Conservation (phyloP, 53 echinoderm and acorn worm genomes). For the Paracentrotus lividus region DNA sequence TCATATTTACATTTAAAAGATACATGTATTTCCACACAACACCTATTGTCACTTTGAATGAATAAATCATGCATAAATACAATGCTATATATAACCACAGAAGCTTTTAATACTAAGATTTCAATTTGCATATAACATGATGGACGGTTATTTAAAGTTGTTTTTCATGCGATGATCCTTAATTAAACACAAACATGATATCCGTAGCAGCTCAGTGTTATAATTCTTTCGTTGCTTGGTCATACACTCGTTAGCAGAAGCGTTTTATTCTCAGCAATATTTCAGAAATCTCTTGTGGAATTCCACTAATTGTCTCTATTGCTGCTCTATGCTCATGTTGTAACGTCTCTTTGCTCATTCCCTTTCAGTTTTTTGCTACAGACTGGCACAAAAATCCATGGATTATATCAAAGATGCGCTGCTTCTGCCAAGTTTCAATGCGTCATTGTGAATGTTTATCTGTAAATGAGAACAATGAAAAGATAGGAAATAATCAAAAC, state of each 20-base stretch:
- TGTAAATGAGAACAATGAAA: neutral
- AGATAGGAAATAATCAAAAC: neutral
- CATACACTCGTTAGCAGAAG: neutral
- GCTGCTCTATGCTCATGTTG: neutral
- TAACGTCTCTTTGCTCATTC: neutral
- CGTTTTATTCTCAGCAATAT: neutral
- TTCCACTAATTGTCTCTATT: neutral
- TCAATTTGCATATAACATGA: slow-evolving; percentile 13
- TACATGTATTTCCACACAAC: too few relatives aligned
- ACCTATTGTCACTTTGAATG: neutral
- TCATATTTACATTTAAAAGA: neutral
- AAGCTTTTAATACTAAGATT: neutral
- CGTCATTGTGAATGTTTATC: neutral
- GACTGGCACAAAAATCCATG: neutral
- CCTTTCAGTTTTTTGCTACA: neutral
- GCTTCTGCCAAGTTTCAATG: neutral
- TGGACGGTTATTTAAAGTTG: neutral
- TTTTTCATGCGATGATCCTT: neutral
- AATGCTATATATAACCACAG: neutral
- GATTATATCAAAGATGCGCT: neutral
- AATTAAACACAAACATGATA: neutral
- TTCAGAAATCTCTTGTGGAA: neutral
- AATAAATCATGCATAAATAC: slow-evolving; percentile 32
- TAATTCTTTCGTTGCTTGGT: neutral
- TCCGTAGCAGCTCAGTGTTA: neutral